Percentiles rank a stretch among this genome's conserved stretches.
These are phyloP conservation scores for Gobionotothen gibberifrons DNA, from an alignment of 2,797 vertebrate genomes.

Conservation along the genomic window DNA sequence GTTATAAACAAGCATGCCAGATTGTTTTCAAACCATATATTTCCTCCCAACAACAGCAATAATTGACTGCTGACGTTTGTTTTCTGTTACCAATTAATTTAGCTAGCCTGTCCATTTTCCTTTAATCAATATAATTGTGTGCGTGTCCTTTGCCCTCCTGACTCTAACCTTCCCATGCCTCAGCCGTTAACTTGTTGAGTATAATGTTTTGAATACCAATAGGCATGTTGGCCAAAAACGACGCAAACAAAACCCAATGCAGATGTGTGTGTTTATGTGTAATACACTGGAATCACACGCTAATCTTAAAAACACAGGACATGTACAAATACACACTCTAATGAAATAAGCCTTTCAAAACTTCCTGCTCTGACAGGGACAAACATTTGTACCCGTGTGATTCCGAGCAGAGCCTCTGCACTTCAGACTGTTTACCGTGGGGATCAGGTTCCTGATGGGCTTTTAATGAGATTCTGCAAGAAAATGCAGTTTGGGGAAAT, in stretches of 20 bases:
- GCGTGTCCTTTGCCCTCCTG: neutral
- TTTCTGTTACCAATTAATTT: neutral
- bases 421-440: constrained; percentile 39
- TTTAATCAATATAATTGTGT: neutral
- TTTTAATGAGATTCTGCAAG: constrained; percentile 65
- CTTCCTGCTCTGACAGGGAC: constrained; percentile 48
- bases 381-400: constrained; percentile 44
- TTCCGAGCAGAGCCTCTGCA: constrained; percentile 44
- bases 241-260: constrained; percentile 7
- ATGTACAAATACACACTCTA: constrained; percentile 12
- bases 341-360: constrained; percentile 53
- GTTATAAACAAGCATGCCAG: neutral
- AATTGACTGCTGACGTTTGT: neutral
- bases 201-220: neutral
- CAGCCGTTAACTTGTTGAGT: neutral
- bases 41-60: neutral
- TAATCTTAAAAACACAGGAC: constrained; percentile 44
- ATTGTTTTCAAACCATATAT: neutral
- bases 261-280: neutral
- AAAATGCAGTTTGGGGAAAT: constrained; percentile 55
- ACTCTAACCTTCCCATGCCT: neutral
- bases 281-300: constrained; percentile 28
- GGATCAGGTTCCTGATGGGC: constrained; percentile 56
- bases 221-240: neutral
- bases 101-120: neutral